Evolutionary conservation across 2,888 invertebrate species (phyloP).

Genomic region (Diaphora mendica): DNA sequence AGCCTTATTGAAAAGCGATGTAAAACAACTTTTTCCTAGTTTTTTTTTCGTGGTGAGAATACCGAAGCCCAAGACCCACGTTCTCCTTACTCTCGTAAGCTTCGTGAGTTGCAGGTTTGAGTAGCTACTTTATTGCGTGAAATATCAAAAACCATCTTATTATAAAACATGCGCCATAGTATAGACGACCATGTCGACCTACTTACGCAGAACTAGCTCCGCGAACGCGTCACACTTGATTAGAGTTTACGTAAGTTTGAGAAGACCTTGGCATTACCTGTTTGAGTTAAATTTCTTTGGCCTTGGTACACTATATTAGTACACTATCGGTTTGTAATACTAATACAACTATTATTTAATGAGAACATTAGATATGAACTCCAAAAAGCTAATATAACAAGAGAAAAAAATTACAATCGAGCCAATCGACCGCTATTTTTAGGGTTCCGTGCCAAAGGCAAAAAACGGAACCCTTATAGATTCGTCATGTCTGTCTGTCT

Average conservation of each 20-base stretch:
- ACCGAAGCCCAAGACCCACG: too few species aligned
- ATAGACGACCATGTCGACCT: neutral
- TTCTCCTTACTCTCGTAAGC: too few species aligned
- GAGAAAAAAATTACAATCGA: too few species aligned
- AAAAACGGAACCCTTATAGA: too few species aligned
- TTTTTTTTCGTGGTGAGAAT: too few species aligned
- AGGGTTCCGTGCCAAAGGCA: too few species aligned
- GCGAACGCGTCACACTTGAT: neutral
- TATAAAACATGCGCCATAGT: neutral
- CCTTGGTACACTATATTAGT: neutral
- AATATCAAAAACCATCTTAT: neutral
- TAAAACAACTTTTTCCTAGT: too few species aligned
- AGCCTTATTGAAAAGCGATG: too few species aligned
- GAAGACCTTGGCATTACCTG: constrained; percentile 6
- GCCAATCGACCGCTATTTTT: too few species aligned
- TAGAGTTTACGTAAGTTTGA: constrained; percentile 3
- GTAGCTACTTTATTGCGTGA: too few species aligned
- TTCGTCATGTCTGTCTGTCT: too few species aligned
- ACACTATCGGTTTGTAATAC: neutral
- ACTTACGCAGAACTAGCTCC: constrained; percentile 7
- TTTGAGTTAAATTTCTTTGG: neutral
- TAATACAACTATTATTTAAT: neutral
- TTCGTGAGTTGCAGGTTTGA: too few species aligned
- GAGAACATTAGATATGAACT: neutral
- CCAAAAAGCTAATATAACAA: neutral